Conservation (phyloP, 2,113 vertebrate species). For the Mustela nigripes region DNA sequence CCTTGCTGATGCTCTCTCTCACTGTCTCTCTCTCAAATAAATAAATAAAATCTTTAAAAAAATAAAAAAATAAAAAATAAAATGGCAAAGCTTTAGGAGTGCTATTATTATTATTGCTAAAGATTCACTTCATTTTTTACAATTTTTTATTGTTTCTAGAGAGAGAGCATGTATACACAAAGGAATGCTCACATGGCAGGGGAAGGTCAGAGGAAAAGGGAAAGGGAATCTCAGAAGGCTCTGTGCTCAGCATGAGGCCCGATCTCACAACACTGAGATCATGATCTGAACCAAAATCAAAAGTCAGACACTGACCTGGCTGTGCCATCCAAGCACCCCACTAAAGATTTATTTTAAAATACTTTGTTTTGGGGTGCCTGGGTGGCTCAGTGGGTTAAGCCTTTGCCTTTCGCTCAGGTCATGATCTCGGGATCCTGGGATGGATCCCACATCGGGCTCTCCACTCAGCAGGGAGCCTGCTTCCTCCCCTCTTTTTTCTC, state of each 20-base stretch:
- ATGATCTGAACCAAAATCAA: not conserved
- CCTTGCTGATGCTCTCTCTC: too few species aligned
- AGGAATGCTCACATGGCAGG: not conserved
- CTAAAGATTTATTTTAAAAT: not conserved
- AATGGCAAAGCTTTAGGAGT: not conserved
- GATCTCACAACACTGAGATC: not conserved
- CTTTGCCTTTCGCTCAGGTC: too few species aligned
- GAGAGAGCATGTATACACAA: not conserved
- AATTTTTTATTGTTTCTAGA: not conserved
- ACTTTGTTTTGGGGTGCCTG: not conserved
- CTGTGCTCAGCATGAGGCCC: not conserved
- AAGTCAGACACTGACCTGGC: not conserved
- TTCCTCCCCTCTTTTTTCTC: too few species aligned
- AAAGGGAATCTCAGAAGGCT: not conserved
- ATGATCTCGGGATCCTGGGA: too few species aligned
- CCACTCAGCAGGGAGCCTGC: too few species aligned
- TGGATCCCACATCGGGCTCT: too few species aligned
- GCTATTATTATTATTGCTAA: conserved; percentile 6
- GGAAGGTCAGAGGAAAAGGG: not conserved
- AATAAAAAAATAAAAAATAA: not conserved
- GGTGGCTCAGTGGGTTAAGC: too few species aligned
- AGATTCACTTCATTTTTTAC: not conserved
- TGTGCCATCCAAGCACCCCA: not conserved
- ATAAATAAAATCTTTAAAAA: too few species aligned
- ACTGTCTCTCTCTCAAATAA: too few species aligned